Evolutionary conservation across 2,113 vertebrate genomes (phyloP).

Genomic region (Hippocampus guttulatus): DNA sequence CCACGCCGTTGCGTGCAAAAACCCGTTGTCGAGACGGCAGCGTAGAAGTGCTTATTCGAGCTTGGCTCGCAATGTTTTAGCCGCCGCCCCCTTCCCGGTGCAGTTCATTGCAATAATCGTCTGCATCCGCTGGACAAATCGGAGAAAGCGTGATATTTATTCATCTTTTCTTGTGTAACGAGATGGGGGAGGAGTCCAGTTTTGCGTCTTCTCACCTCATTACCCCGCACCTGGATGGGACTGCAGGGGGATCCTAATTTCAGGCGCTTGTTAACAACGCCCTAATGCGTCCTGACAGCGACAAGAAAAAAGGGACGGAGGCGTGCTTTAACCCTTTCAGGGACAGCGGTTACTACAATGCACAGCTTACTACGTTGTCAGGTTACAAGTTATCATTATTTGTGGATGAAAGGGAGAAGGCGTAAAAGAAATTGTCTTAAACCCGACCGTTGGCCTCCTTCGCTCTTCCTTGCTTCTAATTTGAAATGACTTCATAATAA

Average conservation of each 20-base stretch:
- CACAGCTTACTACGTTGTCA: too few relatives aligned
- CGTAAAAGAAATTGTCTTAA: slow-evolving; percentile 22
- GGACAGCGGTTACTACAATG: too few relatives aligned
- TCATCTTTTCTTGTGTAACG: slow-evolving; percentile 20
- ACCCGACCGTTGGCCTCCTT: slow-evolving; percentile 11
- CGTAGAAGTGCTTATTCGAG: slow-evolving; percentile 11
- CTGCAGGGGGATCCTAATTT: slow-evolving; percentile 61
- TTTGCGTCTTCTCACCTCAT: slow-evolving; percentile 59
- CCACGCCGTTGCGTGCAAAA: slow-evolving; percentile 19
- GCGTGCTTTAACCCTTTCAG: slow-evolving; percentile 11
- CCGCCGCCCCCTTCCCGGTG: neutral
- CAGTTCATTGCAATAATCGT: neutral
- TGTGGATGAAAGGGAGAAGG: slow-evolving; percentile 8
- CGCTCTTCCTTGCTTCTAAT: slow-evolving; percentile 11
- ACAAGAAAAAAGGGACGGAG: slow-evolving; percentile 48
- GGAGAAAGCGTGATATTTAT: slow-evolving; percentile 1
- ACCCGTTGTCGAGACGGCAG: slow-evolving; percentile 15
- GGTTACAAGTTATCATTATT: too few relatives aligned
- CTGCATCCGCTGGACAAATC: slow-evolving; percentile 1
- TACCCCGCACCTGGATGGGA: slow-evolving; percentile 63
- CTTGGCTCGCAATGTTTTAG: neutral
- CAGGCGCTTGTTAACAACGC: slow-evolving; percentile 62
- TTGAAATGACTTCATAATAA: slow-evolving; percentile 72
- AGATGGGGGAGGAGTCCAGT: slow-evolving; percentile 42
- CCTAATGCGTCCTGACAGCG: slow-evolving; percentile 68